Conservation (phyloP, 2,888 invertebrate genomes). For the Ptilodon capucinus region DNA sequence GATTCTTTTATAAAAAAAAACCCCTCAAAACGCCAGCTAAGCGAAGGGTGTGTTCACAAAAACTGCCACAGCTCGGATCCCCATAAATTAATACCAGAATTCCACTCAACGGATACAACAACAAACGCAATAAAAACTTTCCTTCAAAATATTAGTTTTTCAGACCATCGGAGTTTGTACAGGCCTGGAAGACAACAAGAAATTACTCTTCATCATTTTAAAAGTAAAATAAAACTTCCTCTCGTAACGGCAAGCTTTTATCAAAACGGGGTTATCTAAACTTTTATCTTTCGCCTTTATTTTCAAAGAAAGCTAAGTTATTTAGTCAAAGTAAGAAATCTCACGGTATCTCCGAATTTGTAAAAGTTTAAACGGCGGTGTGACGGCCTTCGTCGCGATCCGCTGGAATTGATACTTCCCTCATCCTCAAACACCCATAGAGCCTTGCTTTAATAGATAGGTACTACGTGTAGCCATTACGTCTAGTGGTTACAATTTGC, state of each 20-base stretch:
- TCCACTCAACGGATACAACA: slow-evolving; percentile 49
- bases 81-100: slow-evolving; percentile 44
- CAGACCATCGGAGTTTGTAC: slow-evolving; percentile 44
- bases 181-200: slow-evolving; percentile 53
- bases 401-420: slow-evolving; percentile 30
- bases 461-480: slow-evolving; percentile 45
- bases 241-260: slow-evolving; percentile 34
- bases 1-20: no score
- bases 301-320: slow-evolving; percentile 15
- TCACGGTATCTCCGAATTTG: slow-evolving; percentile 15
- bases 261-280: slow-evolving; percentile 21
- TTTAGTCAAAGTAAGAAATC: slow-evolving; percentile 12
- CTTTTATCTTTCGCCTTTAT: slow-evolving; percentile 9
- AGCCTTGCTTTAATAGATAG: slow-evolving; percentile 32
- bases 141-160: slow-evolving; percentile 56
- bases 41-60: slow-evolving; percentile 44
- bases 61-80: slow-evolving; percentile 38
- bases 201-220: slow-evolving; percentile 43
- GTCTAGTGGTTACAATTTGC: slow-evolving; percentile 53
- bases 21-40: background rate
- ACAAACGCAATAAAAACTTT: slow-evolving; percentile 61
- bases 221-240: slow-evolving; percentile 42
- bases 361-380: slow-evolving; percentile 12
- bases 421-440: slow-evolving; percentile 29
- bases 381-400: slow-evolving; percentile 19